Percentiles rank a stretch among this genome's conserved stretches.
phyloP scores from a whole-genome alignment of 2,888 invertebrate genomes.

The Boloria selene region DNA sequence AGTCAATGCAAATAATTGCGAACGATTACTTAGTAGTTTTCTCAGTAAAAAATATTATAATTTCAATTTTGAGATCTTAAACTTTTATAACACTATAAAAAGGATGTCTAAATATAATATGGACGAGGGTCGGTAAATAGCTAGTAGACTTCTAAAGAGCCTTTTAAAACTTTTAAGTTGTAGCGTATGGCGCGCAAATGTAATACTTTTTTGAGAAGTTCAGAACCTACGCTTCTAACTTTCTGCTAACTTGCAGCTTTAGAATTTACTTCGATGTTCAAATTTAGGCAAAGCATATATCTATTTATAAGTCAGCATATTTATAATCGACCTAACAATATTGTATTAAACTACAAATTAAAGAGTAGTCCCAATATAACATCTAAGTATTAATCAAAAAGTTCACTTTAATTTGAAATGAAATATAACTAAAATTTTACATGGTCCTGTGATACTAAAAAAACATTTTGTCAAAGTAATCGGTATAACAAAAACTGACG shows the following conservation, averaged over 20 bases:
- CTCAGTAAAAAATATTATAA: too few relatives aligned
- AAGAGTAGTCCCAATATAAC: too few relatives aligned
- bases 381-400: too few relatives aligned
- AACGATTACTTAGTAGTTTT: too few relatives aligned
- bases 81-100: too few relatives aligned
- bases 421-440: background rate
- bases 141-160: slow-evolving; percentile 18
- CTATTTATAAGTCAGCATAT: too few relatives aligned
- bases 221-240: slow-evolving; percentile 19
- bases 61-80: too few relatives aligned
- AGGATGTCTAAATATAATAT: too few relatives aligned
- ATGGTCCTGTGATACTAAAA: slow-evolving; percentile 18
- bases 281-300: background rate
- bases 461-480: slow-evolving; percentile 38
- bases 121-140: slow-evolving; percentile 6
- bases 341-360: too few relatives aligned
- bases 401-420: background rate
- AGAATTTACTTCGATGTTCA: slow-evolving; percentile 11
- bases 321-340: too few relatives aligned
- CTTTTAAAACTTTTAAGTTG: slow-evolving; percentile 24
- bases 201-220: slow-evolving; percentile 22
- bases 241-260: slow-evolving; percentile 4
- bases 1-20: too few relatives aligned
- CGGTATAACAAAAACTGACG: slow-evolving; percentile 35
- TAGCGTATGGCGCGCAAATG: slow-evolving; percentile 20